Conservation (phyloP, 2,888 invertebrate species). For the Ichneumoninae sp. region DNA sequence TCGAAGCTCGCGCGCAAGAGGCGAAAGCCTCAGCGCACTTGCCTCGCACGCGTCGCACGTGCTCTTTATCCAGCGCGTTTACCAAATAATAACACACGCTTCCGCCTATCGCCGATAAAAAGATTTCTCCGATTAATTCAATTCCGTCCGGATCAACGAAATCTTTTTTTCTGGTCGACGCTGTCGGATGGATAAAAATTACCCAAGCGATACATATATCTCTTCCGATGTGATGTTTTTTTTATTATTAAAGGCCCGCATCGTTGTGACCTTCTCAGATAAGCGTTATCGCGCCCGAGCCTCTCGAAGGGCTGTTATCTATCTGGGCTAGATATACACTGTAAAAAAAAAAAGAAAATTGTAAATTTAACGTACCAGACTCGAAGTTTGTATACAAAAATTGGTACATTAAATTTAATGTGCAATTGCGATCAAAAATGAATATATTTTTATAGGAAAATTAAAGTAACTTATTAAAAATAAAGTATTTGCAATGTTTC, state of each 20-base stretch:
- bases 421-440: too few relatives aligned
- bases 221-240: too few relatives aligned
- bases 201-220: not conserved
- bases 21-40: slow-evolving; percentile 8
- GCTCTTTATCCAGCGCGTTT: slow-evolving; percentile 17
- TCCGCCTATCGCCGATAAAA: not conserved
- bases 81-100: not conserved
- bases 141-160: not conserved
- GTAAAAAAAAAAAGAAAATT: too few relatives aligned
- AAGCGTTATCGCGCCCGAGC: not conserved
- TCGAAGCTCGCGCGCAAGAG: slow-evolving; percentile 22
- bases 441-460: too few relatives aligned
- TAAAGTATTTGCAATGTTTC: too few relatives aligned
- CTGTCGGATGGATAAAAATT: not conserved
- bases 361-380: too few relatives aligned
- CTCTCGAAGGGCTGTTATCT: not conserved
- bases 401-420: not conserved
- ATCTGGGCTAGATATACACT: not conserved
- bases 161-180: not conserved
- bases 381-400: not conserved
- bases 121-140: not conserved
- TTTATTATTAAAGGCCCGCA: not conserved
- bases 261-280: not conserved
- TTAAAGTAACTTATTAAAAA: too few relatives aligned
- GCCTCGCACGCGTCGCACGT: slow-evolving; percentile 40